These are phyloP conservation scores for Meteorus cinctellus DNA, from an alignment of 2,888 invertebrate species.

Conservation along the genomic window DNA sequence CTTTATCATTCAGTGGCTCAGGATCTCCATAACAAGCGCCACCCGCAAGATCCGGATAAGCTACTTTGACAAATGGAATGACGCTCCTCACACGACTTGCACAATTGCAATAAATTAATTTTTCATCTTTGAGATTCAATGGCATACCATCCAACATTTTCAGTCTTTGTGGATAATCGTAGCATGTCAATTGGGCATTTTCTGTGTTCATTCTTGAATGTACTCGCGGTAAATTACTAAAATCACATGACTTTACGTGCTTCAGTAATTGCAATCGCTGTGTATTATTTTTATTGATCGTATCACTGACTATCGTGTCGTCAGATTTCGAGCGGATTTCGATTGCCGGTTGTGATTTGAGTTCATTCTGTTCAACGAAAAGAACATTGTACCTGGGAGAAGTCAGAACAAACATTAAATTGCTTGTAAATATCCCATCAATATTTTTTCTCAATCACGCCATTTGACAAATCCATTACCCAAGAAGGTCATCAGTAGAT, in stretches of 20 bases:
- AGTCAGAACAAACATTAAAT: slow-evolving; percentile 29
- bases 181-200: background rate
- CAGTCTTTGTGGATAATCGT: slow-evolving; percentile 8
- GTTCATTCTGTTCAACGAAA: slow-evolving; percentile 76
- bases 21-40: slow-evolving; percentile 76
- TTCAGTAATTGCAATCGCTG: slow-evolving; percentile 11
- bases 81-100: slow-evolving; percentile 79
- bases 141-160: slow-evolving; percentile 18
- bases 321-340: slow-evolving; percentile 66
- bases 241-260: slow-evolving; percentile 14
- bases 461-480: slow-evolving; percentile 39
- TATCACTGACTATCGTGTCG: background rate
- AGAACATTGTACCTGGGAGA: slow-evolving; percentile 76
- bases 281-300: background rate
- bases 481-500: slow-evolving; percentile 64
- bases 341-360: slow-evolving; percentile 74
- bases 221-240: background rate
- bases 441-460: slow-evolving; percentile 38
- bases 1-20: slow-evolving; percentile 78
- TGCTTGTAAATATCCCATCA: background rate
- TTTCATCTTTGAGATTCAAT: slow-evolving; percentile 47
- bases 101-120: slow-evolving; percentile 75
- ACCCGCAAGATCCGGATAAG: slow-evolving; percentile 83
- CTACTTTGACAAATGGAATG: slow-evolving; percentile 82
- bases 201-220: background rate